Base-by-base conservation (phyloP, 1,140 invertebrate species). In the Zaprionus africanus region DNA sequence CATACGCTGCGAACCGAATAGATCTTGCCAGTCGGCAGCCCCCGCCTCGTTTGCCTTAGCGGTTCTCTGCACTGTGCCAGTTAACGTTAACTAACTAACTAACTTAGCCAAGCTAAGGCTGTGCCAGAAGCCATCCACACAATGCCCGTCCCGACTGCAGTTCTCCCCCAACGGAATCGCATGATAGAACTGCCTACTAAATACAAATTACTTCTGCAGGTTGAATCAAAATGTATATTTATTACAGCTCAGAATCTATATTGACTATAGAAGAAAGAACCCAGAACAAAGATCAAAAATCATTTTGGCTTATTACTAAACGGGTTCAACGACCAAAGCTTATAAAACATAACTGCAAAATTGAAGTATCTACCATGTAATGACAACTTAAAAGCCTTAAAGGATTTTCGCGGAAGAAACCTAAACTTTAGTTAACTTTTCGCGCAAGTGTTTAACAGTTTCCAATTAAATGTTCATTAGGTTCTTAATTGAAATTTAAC, bases 1-100 rank as follows among this genome's bases (percentile, higher is more conserved):
- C 26, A 66, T 56, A 28, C 49, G 19, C 26, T 43, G 51, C 41
- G 57, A 64, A 67, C 28, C 56, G 49, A 66, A 58, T 66, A 58
- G 17, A 51, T 51, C 31, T 51, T 49, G 43, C 28, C 28, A 31
- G 6, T 28, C 28, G 28, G 28, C 6, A 6, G 28, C 58, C 24
- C 56, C n/a, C 36, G 57, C 46, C 64, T 64, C 56, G 76, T 54
- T 75, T 66, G 71, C 60, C 65, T 62, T 69, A 67, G 57, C 28
- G 24, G 57, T 68, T 79, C 57, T 62, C 60, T 85, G 68, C 38
- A 61, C 41, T 76, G 79, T 67, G 64, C 70, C 34, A 60, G 69
- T 65, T 72, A 58, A 15, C 49, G 53, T 54, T 73, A 81, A 62
- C 73, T 69, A 81, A 80, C 73, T 66, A 67, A 76, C 61, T 70